These are phyloP conservation scores for Coenonympha glycerion DNA, from an alignment of 2,888 invertebrate species.

Conservation along the genomic window DNA sequence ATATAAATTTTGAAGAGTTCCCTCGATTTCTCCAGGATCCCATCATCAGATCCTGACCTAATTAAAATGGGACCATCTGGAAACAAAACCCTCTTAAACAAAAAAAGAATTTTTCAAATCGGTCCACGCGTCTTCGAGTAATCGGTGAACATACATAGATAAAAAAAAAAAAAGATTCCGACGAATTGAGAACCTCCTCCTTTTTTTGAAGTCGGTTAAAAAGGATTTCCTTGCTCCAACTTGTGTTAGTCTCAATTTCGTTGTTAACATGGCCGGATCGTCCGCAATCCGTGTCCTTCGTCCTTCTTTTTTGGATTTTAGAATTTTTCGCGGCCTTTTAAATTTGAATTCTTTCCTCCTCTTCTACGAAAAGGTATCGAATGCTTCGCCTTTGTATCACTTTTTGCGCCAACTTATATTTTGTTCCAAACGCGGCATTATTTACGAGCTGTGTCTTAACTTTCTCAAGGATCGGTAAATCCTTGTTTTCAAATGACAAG, in stretches of 20 bases:
- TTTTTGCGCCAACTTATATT: slow-evolving; percentile 65
- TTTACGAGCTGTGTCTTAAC: slow-evolving; percentile 52
- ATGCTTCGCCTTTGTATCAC: slow-evolving; percentile 74
- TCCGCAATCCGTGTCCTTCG: slow-evolving; percentile 47
- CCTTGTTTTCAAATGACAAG: slow-evolving; percentile 28
- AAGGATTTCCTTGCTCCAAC: slow-evolving; percentile 29
- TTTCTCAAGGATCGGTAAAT: slow-evolving; percentile 44
- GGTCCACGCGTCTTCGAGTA: no score
- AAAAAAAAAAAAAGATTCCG: no score
- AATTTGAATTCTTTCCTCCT: slow-evolving; percentile 72
- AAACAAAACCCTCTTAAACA: no score
- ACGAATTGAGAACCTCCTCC: no score
- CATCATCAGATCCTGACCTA: no score
- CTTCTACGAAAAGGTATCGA: slow-evolving; percentile 73
- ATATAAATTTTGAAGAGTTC: no score
- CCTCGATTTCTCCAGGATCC: no score
- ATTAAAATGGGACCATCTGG: no score
- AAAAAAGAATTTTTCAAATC: no score
- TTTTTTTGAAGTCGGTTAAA: no score
- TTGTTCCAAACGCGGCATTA: slow-evolving; percentile 60
- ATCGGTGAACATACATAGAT: no score
- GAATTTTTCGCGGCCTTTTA: slow-evolving; percentile 63
- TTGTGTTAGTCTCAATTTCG: slow-evolving; percentile 35
- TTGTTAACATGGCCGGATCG: slow-evolving; percentile 42
- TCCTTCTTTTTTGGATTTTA: slow-evolving; percentile 50